Base-by-base conservation (phyloP, 2,888 invertebrate species). In the Amphipoea lucens region DNA sequence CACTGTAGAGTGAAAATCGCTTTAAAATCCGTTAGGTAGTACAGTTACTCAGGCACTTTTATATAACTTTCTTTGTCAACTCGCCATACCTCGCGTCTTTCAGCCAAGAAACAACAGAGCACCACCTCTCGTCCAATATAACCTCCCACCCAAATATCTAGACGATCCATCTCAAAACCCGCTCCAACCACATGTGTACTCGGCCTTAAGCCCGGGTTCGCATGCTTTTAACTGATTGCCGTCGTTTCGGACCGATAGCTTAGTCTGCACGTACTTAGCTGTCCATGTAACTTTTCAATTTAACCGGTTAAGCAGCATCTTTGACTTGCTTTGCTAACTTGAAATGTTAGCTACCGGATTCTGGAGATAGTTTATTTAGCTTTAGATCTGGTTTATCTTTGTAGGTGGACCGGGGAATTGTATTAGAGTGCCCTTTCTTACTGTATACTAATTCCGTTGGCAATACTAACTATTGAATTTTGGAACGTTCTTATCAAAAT, bases 221-320 rank as follows among this genome's bases (percentile, higher is more conserved):
- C 82, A 91, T 90, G 92, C 92, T 92, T 92, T 92, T 92, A 92
- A 92, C 92, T 92, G 92, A 92, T 92, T 92, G 91, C 89, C 86
- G 85, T 84, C 88, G 87, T 83, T 87, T 85, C 82, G 81, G 87
- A 79, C 86, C 81, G 85, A 91, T 91, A 90, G 89, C 89, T 88
- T 81, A 86, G 85, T 76, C 73, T 63, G 77, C 84, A 69, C 70
- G 73, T 80, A 88, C 85, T 84, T 79, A 83, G 78, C 74, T 77
- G 63, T 74, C 78, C 74, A 78, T 80, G 79, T 87, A 85, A 87
- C 81, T 88, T 89, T 85, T 88, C 87, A 84, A 87, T 88, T 87
- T 87, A 74, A 82, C 85, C 83, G 66, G 78, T 85, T 82, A 87
- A 84, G 76, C 77, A 76, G 76, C 81, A 82, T 88, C 86, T 88